These are phyloP conservation scores for Cliona cf. orientalis DNA, from an alignment of 37 sponge, comb jelly and placozoan species.

Conservation along the genomic window DNA sequence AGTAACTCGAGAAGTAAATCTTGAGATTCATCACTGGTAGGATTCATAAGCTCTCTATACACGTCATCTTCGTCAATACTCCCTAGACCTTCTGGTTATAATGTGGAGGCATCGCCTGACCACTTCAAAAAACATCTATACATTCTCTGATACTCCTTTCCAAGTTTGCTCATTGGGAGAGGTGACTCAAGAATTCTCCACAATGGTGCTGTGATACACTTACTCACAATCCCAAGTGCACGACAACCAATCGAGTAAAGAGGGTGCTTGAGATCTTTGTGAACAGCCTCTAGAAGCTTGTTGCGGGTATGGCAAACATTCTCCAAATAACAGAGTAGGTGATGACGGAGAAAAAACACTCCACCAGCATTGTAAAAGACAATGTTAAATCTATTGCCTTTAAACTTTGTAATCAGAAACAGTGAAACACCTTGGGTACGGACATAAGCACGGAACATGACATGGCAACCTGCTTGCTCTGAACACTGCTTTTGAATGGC, in stretches of 20 bases:
- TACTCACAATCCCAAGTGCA: conserved; percentile 38
- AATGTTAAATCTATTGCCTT: conserved; percentile 53
- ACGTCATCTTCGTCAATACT: neutral
- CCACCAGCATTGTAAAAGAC: conserved; percentile 60
- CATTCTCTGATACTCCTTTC: too few species aligned
- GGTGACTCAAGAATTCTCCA: conserved; percentile 23
- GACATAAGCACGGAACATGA: conserved; percentile 25
- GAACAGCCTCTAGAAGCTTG: conserved; percentile 33
- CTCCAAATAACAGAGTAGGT: conserved; percentile 21
- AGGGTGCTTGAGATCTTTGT: conserved; percentile 18
- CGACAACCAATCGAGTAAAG: conserved; percentile 14
- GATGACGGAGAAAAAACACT: conserved; percentile 16
- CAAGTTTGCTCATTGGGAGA: neutral
- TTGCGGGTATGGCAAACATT: conserved; percentile 11
- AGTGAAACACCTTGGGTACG: conserved; percentile 7
- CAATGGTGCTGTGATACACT: conserved; percentile 33
- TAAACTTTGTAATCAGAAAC: conserved; percentile 43
- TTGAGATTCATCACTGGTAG: neutral
- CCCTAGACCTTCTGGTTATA: too few species aligned
- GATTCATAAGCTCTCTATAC: neutral
- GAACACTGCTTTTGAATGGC: conserved; percentile 45
- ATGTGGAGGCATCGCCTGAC: too few species aligned
- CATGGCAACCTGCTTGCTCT: conserved; percentile 25
- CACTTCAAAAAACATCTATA: too few species aligned
- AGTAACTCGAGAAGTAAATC: conserved; percentile 1